phyloP scores from a whole-genome alignment of 2,113 vertebrate species.

The Mesocricetus auratus region DNA sequence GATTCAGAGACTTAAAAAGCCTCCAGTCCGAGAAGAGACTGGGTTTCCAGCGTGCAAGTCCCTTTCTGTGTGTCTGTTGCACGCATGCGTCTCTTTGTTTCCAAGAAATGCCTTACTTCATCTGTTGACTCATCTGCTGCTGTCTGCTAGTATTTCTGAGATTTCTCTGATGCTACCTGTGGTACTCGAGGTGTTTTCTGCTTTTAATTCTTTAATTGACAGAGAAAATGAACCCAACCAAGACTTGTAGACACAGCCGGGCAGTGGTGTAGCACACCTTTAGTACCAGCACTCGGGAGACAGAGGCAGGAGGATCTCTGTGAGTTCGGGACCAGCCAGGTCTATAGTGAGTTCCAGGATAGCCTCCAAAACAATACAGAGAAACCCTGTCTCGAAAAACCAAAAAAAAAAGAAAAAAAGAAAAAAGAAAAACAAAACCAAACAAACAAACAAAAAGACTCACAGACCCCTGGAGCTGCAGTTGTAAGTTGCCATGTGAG shows the following conservation, averaged over 20 bases:
- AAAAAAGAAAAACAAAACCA: too few species aligned
- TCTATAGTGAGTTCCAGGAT: too few species aligned
- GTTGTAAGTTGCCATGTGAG: background rate
- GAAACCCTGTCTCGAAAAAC: too few species aligned
- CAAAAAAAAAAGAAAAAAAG: too few species aligned
- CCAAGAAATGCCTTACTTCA: background rate
- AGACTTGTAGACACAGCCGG: background rate
- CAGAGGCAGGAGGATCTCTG: too few species aligned
- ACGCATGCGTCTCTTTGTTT: background rate
- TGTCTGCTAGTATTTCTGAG: background rate
- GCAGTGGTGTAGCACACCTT: too few species aligned
- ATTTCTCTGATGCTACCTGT: background rate
- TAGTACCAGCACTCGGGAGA: too few species aligned
- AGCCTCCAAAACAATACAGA: too few species aligned
- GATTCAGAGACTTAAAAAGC: background rate
- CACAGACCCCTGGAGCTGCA: background rate
- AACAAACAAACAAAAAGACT: too few species aligned
- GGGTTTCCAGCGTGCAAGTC: too few species aligned
- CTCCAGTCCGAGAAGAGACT: background rate
- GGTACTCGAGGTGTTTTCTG: background rate
- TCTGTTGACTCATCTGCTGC: background rate
- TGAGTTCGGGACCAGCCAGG: too few species aligned
- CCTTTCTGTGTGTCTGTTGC: background rate
- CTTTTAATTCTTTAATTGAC: background rate
- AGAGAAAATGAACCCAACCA: background rate